phyloP scores from a whole-genome alignment of 2,113 vertebrate genomes.

The Lycaon pictus region DNA sequence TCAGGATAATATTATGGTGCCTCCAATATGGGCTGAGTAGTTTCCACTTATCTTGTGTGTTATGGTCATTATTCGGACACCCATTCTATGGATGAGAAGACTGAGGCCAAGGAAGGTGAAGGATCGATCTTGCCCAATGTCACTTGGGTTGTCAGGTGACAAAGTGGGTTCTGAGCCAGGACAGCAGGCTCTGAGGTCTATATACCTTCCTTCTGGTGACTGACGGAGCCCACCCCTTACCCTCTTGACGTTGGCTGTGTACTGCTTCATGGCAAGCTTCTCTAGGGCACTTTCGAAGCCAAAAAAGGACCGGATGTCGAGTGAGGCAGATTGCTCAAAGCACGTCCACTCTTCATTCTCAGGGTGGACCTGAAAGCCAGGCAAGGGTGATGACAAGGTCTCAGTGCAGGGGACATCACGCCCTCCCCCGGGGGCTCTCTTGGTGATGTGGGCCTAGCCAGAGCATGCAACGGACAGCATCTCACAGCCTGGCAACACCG shows the following conservation, averaged over 20 bases:
- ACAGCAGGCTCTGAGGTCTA: not conserved
- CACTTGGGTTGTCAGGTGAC: not conserved
- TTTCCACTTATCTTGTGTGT: not conserved
- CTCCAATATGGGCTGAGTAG: not conserved
- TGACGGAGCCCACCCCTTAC: slow-evolving; percentile 75
- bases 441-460: not conserved
- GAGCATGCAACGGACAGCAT: not conserved
- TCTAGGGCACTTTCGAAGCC: slow-evolving; percentile 92
- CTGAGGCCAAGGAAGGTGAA: not conserved
- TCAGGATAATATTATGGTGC: fast-evolving
- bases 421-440: not conserved
- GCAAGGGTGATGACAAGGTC: not conserved
- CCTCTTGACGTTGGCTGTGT: slow-evolving; percentile 90
- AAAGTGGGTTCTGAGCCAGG: not conserved
- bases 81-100: not conserved
- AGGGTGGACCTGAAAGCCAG: slow-evolving; percentile 89
- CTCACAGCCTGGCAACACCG: not conserved
- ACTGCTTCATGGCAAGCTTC: slow-evolving; percentile 93
- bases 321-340: slow-evolving; percentile 92
- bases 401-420: fast-evolving
- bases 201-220: not conserved
- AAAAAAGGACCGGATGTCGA: slow-evolving; percentile 92
- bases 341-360: slow-evolving; percentile 94
- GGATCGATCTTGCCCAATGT: not conserved
- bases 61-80: no score